Evolutionary conservation across 2,888 invertebrate species (phyloP).

Genomic region (Unio pictorum): DNA sequence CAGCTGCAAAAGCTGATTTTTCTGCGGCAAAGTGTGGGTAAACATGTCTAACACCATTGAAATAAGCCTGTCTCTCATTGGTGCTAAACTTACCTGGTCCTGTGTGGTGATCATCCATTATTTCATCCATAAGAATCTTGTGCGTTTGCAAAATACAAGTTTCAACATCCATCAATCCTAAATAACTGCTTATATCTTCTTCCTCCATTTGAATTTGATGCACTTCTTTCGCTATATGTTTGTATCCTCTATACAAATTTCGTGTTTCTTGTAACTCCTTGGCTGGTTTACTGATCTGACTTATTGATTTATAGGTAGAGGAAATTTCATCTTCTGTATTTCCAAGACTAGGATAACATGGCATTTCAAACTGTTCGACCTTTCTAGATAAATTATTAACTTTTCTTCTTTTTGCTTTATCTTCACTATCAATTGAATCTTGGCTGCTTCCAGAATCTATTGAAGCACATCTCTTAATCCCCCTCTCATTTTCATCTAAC

Average conservation of each 20-base stretch:
- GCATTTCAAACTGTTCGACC: no score
- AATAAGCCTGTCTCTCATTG: conserved; percentile 1
- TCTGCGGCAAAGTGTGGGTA: conserved; percentile 6
- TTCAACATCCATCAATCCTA: conserved; percentile 8
- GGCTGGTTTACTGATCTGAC: neutral
- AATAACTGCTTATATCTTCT: neutral
- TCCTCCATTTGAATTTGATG: neutral
- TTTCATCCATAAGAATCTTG: conserved; percentile 5
- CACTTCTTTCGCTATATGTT: conserved; percentile 2
- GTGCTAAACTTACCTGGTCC: conserved; percentile 6
- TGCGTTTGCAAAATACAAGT: conserved; percentile 4
- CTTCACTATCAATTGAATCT: no score
- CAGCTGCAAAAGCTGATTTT: neutral
- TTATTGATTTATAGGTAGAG: no score
- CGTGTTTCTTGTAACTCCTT: conserved; percentile 6
- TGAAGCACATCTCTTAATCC: no score
- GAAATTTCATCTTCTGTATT: no score
- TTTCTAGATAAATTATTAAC: no score
- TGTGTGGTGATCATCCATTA: conserved; percentile 4
- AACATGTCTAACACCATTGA: neutral
- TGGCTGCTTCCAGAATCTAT: no score
- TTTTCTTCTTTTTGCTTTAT: no score
- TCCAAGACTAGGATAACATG: no score
- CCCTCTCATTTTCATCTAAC: no score
- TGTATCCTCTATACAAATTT: conserved; percentile 12